Evolutionary conservation across 1,140 invertebrate genomes (phyloP), one percentile per base, ranked within the genome.

Genomic region (Orius laevigatus): DNA sequence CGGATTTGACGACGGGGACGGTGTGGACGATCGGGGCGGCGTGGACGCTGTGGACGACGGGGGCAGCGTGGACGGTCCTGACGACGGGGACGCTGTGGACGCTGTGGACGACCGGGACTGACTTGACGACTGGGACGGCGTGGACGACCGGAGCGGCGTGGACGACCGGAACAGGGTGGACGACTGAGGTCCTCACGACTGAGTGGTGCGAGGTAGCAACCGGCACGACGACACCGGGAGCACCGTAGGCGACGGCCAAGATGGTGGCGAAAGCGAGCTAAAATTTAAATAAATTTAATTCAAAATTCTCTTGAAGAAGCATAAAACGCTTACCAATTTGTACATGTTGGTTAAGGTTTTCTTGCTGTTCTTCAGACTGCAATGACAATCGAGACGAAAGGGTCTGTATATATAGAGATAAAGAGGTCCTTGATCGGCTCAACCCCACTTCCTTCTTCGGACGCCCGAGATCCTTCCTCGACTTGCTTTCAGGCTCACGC

Each of bases 201-300:
- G 41, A 35, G 12, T 50, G 19, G 49, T 54, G 53, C 39, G 44
- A 45, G 35, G 49, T 50, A n/a, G 50, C 49, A n/a, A 50, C 36
- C 1, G 49, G 40, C 16, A 45, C 59, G 44, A 65, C 61, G 15
- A 60, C 54, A 4, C 59, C 38, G 15, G 59, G 62, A 51, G 63
- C 62, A 40, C 67, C 68, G 35, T 65, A 64, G 47, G 69, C 70
- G 56, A 65, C 69, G 50, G 71, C 70, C 59, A 73, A 59, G 55
- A 73, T 53, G 50, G 67, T 66, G 44, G 63, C 60, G 59, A 72
- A 63, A 49, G 64, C 63, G 46, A 70, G 54, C 68, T 70, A 58
- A 11, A 57, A 55, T 52, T 10, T n/a, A n/a, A 38, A 12, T 38
- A 38, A 38, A 34, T 44, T 46, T 34, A 20, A 31, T 46, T 6